Evolutionary conservation across 2,113 vertebrate genomes (phyloP), one percentile per base, ranked within the genome.

Genomic region (Indicator maculatus): DNA sequence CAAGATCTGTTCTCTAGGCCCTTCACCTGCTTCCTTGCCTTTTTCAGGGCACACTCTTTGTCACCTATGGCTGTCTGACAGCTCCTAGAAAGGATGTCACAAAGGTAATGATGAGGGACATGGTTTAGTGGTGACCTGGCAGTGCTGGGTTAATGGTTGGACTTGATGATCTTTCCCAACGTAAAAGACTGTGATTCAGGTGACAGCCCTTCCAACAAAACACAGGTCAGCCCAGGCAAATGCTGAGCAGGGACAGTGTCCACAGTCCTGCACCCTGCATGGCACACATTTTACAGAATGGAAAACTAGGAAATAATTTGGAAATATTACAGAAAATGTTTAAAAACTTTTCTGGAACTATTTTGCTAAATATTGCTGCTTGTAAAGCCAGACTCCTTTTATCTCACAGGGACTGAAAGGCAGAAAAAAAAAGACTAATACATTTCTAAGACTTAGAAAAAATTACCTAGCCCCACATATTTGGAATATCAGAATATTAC

Each of bases 361-460:
- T 77, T 95, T 81, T 78, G 83, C 90, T 78, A 90, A 91, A 23
- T 70, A 72, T 50, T 70, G 61, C 72, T 83, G 63, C 75, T 78
- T 86, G 61, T 81, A 67, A 88, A 87, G 47, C 38, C 47, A 56
- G 72, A 8, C 26, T 88, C 5, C 18, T 93, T 94, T 88, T 85
- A 89, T 89, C 89, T 67, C 83, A 44, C 9, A 59, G 69, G 38
- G 61, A 44, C 55, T 76, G 84, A 94, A 83, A 69, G 59, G 81
- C 70, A 71, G 72, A 66, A 81, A 59, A 81, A 93, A 92, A 88
- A 82, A 73, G 78, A 88, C 69, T 83, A 84, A 78, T 36, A 80
- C 65, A 58, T 93, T 96, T 96, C 72, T 79, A 93, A 83, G 87
- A 93, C 66, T 80, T 73, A n/a, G 58, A 93, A 84, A 76, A 89